Base-by-base conservation (phyloP, 2,888 invertebrate genomes). In the Anoncus sp. region DNA sequence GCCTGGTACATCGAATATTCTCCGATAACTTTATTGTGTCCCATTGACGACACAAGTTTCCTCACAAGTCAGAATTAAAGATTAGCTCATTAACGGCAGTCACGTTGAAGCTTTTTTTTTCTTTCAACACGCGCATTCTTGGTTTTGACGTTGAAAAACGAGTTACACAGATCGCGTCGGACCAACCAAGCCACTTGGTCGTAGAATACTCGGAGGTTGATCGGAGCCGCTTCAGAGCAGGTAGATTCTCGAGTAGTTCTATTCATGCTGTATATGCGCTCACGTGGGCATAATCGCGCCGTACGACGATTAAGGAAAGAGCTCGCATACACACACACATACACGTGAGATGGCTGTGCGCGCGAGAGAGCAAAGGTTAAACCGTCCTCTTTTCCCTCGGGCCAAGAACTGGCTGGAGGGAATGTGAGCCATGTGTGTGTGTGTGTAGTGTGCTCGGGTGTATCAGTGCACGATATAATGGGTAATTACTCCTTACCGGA, bases 241-340 rank as follows among this genome's bases (percentile, higher is more conserved):
- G 63, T 65, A 72, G 63, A 65, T 72, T 63, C 57, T 65, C 57
- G 38, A 57, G 38, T 38, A 57, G 57, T 38, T 73, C 27, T 65
- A 73, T 57, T 62, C 18, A 31, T 16, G 45, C 22, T 45, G 45
- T 31, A 55, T 55, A 62, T n/a, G n/a, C n/a, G n/a, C 62, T 45
- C 35, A 20, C 45, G 31, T 22, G 45, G 45, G 55, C 47, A 55
- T 63, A 55, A 63, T 62, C 45, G 18, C 45, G 18, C 45, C 45
- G 63, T 31, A 12, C 53, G 55, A 35, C 45, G 53, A 72, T 63
- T 45, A 24, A 35, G 55, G 27, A 63, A 55, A 47, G 47, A 47
- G 47, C 45, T 35, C 22, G 45, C 63, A 31, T 7, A 31, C 31
- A 31, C 31, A 31, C 7, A 31, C 31, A n/a, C n/a, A n/a, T n/a